Base-by-base conservation (phyloP, 2,113 vertebrate species). In the Sula dactylatra region DNA sequence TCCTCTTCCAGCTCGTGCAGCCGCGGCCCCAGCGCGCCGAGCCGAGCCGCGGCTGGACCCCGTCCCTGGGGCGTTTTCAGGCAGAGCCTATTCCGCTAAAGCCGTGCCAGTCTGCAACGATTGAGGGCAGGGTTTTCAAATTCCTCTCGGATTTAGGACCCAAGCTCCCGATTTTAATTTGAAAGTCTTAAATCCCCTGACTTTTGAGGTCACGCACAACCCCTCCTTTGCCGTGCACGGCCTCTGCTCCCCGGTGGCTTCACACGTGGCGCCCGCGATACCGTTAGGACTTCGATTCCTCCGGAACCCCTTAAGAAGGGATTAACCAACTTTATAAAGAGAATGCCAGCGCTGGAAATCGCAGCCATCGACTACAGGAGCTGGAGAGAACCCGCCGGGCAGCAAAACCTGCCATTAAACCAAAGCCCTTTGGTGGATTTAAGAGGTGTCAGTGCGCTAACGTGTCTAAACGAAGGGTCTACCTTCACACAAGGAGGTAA, bases 261-360 rank as follows among this genome's bases (percentile, higher is more conserved):
- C 47, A 12, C 17, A 4, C 14, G 3, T 0, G 13, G 27, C n/a
- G 10, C 42, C 42, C 7, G 40, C 3, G 4, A n/a, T 10, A n/a
- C 61, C 13, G 9, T 16, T 10, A 42, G 31, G 38, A 7, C 40
- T 32, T 21, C 2, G 10, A 29, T 44, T 47, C 47, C 8, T 1
- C 16, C 27, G 22, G 38, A 64, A 73, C 45, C 38, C 34, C n/a
- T 44, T 16, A 44, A 44, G 27, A 54, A 82, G 55, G 2, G 7
- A 8, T 50, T 61, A 49, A 26, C n/a, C 44, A 17, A 27, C 42
- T 69, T 49, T 25, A 40, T 59, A 7, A 20, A 59, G n/a, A 82
- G 38, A 49, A 42, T 2, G 4, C 4, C 2, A 4, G 32, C 47
- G n/a, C 38, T 62, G 81, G 40, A n/a, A 73, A 55, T 20, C 5